Evolutionary conservation across 2,113 vertebrate species (phyloP), one percentile per base, ranked within the genome.

Genomic region (Tupaia tana): DNA sequence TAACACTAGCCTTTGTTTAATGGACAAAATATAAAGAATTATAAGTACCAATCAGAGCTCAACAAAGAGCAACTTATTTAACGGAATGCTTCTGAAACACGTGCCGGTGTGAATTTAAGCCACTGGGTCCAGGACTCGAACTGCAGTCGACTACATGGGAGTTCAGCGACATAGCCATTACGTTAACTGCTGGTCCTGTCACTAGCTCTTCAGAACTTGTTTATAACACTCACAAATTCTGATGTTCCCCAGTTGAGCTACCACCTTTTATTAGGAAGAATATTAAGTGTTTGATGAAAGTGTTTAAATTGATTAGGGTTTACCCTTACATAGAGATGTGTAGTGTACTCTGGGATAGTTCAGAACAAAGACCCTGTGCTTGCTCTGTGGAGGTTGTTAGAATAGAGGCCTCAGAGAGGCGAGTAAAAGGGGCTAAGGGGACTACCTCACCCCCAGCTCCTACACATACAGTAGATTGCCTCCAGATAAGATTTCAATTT

Each of bases 251-350:
- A 91, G 14, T 89, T 86, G 92, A 94, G 11, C 54, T 79, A 78
- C 24, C 22, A 52, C 34, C 63, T 86, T 91, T 96, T 86, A 86
- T 83, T 34, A 70, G 34, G 27, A 84, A 89, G 74, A 67, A 52
- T 61, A 63, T 88, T 92, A 82, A 92, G n/a, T 93, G 7, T 92
- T 88, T 86, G 54, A 58, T 92, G 75, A 70, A 84, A 64, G 78
- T 69, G 29, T 27, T 83, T 89, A 25, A 84, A 27, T 84, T 95
- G 82, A 63, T 81, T 88, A 75, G 3, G 31, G 3, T 56, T 90
- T 58, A 85, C 18, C 83, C 16, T 77, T 85, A 75, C 7, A 61
- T 69, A 29, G 79, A 71, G 34, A 69, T 78, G 34, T 22, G 14
- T 56, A 64, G n/a, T 84, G 61, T 56, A 77, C 14, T 31, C 69